Conservation (phyloP, 2,113 vertebrate genomes). For the Capreolus pygargus region DNA sequence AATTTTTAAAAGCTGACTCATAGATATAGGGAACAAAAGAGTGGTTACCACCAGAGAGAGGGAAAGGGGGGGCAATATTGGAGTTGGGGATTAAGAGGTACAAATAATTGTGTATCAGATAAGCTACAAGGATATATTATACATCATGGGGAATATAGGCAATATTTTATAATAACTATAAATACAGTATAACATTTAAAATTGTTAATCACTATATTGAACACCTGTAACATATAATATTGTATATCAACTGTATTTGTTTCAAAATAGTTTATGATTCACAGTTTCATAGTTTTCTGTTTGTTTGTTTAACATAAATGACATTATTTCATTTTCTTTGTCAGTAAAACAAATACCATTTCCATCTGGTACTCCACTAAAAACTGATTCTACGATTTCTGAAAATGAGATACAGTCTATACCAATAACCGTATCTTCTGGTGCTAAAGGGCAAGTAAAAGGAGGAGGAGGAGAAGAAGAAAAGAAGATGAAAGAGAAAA, state of each 20-base stretch:
- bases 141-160: background rate
- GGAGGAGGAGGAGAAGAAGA: conserved; percentile 83
- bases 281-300: background rate
- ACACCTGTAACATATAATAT: background rate
- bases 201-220: background rate
- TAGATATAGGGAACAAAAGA: background rate
- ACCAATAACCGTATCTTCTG: conserved; percentile 57
- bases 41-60: background rate
- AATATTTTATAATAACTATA: background rate
- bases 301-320: background rate
- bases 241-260: background rate
- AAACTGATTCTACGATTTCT: conserved; percentile 69
- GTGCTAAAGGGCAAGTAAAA: conserved; percentile 75
- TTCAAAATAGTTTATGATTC: background rate
- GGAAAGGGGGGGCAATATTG: background rate
- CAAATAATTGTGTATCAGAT: background rate
- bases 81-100: background rate
- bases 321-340: conserved; percentile 36
- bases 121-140: background rate
- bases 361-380: conserved; percentile 68
- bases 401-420: conserved; percentile 63
- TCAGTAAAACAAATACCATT: conserved; percentile 87
- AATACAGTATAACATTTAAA: background rate
- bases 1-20: background rate
- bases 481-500: conserved; percentile 90